Percentiles rank a stretch among this genome's conserved stretches.
Evolutionary conservation across 1,140 invertebrate species (phyloP).

Genomic region (Drosophila willistoni): DNA sequence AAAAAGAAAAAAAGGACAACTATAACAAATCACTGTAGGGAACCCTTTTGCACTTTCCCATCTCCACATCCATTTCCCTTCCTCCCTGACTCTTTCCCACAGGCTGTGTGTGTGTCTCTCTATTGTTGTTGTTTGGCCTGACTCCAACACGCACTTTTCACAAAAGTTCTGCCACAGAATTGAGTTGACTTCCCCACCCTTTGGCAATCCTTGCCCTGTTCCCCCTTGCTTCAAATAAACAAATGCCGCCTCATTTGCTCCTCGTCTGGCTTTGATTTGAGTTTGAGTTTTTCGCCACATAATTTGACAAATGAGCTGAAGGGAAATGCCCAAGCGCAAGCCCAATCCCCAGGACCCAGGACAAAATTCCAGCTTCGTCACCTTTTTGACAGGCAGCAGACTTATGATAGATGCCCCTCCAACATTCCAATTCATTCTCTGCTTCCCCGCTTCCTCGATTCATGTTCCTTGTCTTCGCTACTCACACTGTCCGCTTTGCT

Average conservation of each 20-base stretch:
- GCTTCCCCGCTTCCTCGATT: not conserved
- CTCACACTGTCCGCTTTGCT: constrained; percentile 32
- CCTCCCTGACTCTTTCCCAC: not conserved
- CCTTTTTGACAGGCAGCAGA: constrained; percentile 65
- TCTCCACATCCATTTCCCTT: not conserved
- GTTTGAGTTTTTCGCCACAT: constrained; percentile 46
- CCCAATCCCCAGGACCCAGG: not conserved
- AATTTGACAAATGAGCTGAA: constrained; percentile 70
- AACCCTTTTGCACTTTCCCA: not conserved
- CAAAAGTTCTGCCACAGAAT: constrained; percentile 44
- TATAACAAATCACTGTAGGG: constrained; percentile 33
- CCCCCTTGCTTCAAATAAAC: constrained; percentile 12
- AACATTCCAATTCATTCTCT: constrained; percentile 4
- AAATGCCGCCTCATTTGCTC: constrained; percentile 77
- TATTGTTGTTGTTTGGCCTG: not conserved
- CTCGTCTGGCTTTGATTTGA: constrained; percentile 64
- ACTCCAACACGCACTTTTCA: constrained; percentile 32
- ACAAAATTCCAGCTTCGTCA: constrained; percentile 59
- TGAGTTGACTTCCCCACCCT: constrained; percentile 40
- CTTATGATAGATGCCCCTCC: constrained; percentile 44
- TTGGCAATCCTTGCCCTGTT: not conserved
- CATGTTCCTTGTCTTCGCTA: not conserved
- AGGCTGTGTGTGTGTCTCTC: not conserved
- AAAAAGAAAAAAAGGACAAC: constrained; percentile 4
- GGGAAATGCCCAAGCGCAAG: constrained; percentile 6